These are phyloP conservation scores for Dinoponera quadriceps DNA, from an alignment of 1,140 invertebrate species.

Conservation along the genomic window DNA sequence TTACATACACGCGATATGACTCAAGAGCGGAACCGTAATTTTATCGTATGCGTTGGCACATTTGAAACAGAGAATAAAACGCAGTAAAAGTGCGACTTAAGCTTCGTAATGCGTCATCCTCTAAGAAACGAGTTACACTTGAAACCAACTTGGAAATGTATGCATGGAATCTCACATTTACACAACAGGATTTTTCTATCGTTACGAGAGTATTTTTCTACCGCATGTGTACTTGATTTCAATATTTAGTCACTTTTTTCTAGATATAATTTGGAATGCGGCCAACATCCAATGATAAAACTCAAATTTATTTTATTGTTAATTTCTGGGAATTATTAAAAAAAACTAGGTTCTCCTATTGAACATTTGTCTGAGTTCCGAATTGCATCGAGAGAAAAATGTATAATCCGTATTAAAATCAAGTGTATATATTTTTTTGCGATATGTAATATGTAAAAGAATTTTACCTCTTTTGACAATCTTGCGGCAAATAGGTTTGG, in stretches of 20 bases:
- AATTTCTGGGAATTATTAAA: too few species aligned
- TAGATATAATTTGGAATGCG: too few species aligned
- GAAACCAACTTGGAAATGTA: not conserved
- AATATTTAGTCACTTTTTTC: too few species aligned
- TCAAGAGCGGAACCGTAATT: conserved; percentile 48
- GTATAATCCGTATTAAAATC: too few species aligned
- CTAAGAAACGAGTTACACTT: not conserved
- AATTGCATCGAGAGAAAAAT: too few species aligned
- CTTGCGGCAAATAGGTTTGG: conserved; percentile 80
- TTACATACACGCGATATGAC: conserved; percentile 66
- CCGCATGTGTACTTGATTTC: too few species aligned
- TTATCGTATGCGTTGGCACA: not conserved
- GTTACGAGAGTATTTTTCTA: not conserved
- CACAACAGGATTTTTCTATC: not conserved
- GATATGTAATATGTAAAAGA: not conserved
- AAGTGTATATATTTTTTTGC: too few species aligned
- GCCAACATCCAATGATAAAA: too few species aligned
- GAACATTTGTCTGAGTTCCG: too few species aligned
- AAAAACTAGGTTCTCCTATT: too few species aligned
- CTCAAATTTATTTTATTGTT: too few species aligned
- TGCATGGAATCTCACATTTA: not conserved
- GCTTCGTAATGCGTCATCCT: conserved; percentile 34
- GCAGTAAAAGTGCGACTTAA: conserved; percentile 39
- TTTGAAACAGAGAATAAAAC: conserved; percentile 23
- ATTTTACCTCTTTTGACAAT: conserved; percentile 78